A percentile compares a stretch with the other conserved stretches of the same genome.
These are phyloP conservation scores for Rafetus swinhoei DNA, from an alignment of 2,113 vertebrate species.

Conservation along the genomic window DNA sequence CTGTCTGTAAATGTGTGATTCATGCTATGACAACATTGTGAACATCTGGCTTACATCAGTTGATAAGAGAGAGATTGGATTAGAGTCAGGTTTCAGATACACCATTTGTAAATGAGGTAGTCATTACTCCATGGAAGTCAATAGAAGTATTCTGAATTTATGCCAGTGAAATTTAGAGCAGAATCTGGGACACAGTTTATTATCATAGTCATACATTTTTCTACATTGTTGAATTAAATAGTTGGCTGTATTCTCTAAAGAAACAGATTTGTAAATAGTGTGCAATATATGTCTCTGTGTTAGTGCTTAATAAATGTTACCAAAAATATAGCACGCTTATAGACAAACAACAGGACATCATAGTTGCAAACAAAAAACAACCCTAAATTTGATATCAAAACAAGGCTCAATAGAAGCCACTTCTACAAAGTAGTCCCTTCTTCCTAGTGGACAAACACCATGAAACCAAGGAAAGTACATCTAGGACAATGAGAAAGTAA, in stretches of 20 bases:
- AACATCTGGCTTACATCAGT: not conserved
- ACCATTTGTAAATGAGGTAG: not conserved
- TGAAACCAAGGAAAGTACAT: not conserved
- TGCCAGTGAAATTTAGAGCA: not conserved
- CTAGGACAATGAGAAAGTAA: not conserved
- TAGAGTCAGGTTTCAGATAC: not conserved
- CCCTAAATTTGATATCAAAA: accelerated
- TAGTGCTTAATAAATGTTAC: conserved; percentile 74
- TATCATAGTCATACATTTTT: conserved; percentile 46
- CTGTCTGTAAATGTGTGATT: not conserved
- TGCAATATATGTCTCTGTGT: conserved; percentile 70
- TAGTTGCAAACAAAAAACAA: conserved; percentile 39
- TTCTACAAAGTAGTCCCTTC: not conserved
- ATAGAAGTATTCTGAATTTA: not conserved
- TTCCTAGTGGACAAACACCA: not conserved
- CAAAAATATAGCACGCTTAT: conserved; percentile 59
- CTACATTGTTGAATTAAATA: conserved; percentile 49
- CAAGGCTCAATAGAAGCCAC: not conserved
- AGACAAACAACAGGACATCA: not conserved
- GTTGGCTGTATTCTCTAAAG: conserved; percentile 72
- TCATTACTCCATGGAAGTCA: not conserved
- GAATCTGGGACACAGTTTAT: not conserved
- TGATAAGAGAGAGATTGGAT: not conserved
- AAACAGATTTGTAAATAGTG: conserved; percentile 71
- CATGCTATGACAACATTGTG: not conserved